Evolutionary conservation across 2,113 vertebrate species (phyloP).

Genomic region (Nymphicus hollandicus): DNA sequence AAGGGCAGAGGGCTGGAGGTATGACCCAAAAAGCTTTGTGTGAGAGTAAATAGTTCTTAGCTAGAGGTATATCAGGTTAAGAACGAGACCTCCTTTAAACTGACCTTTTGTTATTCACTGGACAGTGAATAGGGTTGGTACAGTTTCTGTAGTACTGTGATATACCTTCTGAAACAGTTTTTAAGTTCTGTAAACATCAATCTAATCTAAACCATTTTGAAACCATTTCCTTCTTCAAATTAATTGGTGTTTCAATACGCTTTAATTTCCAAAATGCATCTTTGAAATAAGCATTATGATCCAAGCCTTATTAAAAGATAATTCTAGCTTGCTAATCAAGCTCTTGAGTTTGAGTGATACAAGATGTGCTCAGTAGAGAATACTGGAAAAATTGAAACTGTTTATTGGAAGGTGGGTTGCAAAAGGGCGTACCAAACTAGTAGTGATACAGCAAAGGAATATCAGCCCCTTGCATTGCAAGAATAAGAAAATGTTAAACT

Average conservation of each 20-base stretch:
- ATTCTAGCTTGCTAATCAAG: neutral
- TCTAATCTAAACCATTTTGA: neutral
- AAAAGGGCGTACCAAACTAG: neutral
- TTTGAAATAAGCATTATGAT: neutral
- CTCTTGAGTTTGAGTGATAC: neutral
- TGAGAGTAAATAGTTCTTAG: neutral
- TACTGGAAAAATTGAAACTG: neutral
- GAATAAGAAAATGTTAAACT: neutral
- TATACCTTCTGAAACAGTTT: neutral
- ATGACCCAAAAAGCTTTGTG: neutral
- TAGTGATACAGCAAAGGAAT: neutral
- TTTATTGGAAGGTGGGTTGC: neutral
- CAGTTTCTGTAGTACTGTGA: neutral
- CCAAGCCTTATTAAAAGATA: neutral
- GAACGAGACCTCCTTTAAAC: neutral
- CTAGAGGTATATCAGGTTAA: neutral
- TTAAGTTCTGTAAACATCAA: neutral
- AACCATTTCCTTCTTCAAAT: neutral
- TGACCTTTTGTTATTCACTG: neutral
- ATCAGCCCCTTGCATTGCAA: neutral
- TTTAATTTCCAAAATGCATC: neutral
- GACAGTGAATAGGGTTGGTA: neutral
- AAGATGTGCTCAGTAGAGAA: neutral
- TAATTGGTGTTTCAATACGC: neutral
- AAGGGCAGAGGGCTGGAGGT: neutral